Evolutionary conservation across 2,113 vertebrate genomes (phyloP), one percentile per base, ranked within the genome.

Genomic region (Salminus brasiliensis): DNA sequence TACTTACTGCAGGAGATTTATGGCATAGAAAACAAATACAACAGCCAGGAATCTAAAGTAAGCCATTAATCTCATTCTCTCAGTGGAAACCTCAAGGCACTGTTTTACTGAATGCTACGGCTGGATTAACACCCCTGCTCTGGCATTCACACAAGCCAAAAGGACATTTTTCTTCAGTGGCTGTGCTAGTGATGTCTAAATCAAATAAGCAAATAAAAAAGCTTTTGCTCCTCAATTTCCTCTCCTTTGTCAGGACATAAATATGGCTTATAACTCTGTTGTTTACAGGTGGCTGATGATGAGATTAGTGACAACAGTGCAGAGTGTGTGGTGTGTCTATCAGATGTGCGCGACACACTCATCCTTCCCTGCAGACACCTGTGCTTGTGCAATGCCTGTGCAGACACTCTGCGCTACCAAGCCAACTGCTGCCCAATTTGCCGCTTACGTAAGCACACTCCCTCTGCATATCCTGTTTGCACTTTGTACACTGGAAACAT

Each of bases 1-100:
- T 99, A 99, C 87, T 95, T 99, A 1, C 94, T 99, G 72, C 98
- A 99, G 92, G 98, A 99, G 91, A 99, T 99, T 91, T 99, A 99
- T 0, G 98, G 98, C 71, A 99, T 99, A 0, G 98, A 99, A 89
- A 99, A 99, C 93, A 99, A 99, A 85, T 98, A 97, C 90, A 99
- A 99, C 92, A 96, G 93, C 0, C 96, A 96, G 67, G 96, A 98
- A 83, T 95, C 94, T 67, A 99, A 99, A 95, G 97, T 95, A 86
- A 75, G 52, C 11, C 5, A 83, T 39, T 3, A 65, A 21, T 65
- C 18, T 65, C 15, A 63, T 60, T 45, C 34, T 60, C 23, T 34
- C 9, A 23, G 8, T 45, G 39, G 11, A n/a, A 57, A 45, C 32
- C 39, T 15, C n/a, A 72, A 15, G 13, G 63, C 6, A 13, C 29